Percentiles rank a stretch among this genome's conserved stretches.
Conservation (phyloP, 2,113 vertebrate genomes). For the Neodontobutis hainanensis region DNA sequence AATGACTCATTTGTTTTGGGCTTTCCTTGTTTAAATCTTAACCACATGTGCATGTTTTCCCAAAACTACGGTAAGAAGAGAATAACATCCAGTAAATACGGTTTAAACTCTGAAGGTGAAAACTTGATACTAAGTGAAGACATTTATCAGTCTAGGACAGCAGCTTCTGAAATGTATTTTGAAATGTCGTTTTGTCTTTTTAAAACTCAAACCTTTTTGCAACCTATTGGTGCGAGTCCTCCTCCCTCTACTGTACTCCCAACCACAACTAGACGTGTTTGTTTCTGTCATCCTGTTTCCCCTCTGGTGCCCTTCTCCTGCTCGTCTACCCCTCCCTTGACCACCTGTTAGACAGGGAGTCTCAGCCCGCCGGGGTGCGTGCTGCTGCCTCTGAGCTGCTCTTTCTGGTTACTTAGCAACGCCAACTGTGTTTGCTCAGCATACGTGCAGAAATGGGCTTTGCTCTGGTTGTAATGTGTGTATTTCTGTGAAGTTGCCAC, state of each 20-base stretch:
- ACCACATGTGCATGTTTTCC: too few relatives aligned
- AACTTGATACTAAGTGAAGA: too few relatives aligned
- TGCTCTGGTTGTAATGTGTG: conserved; percentile 56
- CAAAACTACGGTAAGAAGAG: too few relatives aligned
- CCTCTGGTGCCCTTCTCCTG: conserved; percentile 17
- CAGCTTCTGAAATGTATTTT: neutral
- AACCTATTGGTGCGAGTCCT: conserved; percentile 43
- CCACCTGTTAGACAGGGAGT: conserved; percentile 75
- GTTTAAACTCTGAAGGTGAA: too few relatives aligned
- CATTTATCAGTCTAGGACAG: neutral
- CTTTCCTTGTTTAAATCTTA: too few relatives aligned
- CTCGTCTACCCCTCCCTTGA: conserved; percentile 31
- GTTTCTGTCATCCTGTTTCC: conserved; percentile 51
- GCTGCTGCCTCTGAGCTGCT: conserved; percentile 70
- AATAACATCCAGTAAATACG: too few relatives aligned
- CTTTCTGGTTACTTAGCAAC: conserved; percentile 80
- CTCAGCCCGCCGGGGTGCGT: conserved; percentile 60
- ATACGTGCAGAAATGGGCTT: conserved; percentile 69
- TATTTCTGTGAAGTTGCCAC: conserved; percentile 49
- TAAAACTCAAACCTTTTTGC: conserved; percentile 52
- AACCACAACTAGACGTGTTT: conserved; percentile 34
- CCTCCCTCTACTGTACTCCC: conserved; percentile 19
- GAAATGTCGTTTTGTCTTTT: conserved; percentile 35
- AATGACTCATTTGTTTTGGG: too few relatives aligned
- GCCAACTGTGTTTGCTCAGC: conserved; percentile 74